phyloP scores from a whole-genome alignment of 2,888 invertebrate genomes.

The Abrostola tripartita region DNA sequence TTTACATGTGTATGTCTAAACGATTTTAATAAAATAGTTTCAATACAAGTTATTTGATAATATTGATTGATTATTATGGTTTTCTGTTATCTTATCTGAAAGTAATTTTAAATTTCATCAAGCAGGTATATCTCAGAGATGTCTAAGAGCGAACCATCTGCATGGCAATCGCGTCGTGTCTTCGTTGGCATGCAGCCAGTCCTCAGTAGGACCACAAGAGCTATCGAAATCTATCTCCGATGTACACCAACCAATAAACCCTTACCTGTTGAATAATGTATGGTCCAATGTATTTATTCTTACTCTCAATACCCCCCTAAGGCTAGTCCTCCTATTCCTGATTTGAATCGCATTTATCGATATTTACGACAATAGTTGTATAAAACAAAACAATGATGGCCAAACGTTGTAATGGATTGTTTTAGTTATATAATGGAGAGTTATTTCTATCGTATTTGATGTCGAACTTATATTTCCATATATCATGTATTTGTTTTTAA shows the following conservation, averaged over 20 bases:
- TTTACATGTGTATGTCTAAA: conserved; percentile 10
- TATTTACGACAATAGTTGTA: conserved; percentile 60
- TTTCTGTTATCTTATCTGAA: conserved; percentile 13
- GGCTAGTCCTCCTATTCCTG: conserved; percentile 52
- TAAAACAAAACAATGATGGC: conserved; percentile 42
- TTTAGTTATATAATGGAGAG: conserved; percentile 20
- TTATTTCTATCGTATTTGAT: conserved; percentile 1
- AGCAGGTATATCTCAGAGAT: conserved; percentile 22
- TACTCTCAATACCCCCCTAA: conserved; percentile 42
- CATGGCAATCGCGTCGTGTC: conserved; percentile 40
- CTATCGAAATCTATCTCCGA: conserved; percentile 66
- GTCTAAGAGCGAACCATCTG: conserved; percentile 27
- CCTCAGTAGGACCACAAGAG: conserved; percentile 47
- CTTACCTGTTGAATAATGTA: conserved; percentile 80
- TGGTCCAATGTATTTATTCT: conserved; percentile 57
- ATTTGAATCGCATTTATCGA: conserved; percentile 68
- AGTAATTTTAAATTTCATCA: conserved; percentile 26
- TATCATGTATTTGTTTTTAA: background rate
- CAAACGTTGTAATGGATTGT: conserved; percentile 48
- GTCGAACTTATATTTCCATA: background rate
- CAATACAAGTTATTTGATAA: too few relatives aligned
- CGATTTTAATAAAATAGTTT: conserved; percentile 10
- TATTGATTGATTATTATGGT: background rate
- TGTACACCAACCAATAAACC: conserved; percentile 62
- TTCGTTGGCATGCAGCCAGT: conserved; percentile 64